Percentiles rank a stretch among this genome's conserved stretches.
These are phyloP conservation scores for Gobionotothen gibberifrons DNA, from an alignment of 2,797 vertebrate species.

Conservation along the genomic window DNA sequence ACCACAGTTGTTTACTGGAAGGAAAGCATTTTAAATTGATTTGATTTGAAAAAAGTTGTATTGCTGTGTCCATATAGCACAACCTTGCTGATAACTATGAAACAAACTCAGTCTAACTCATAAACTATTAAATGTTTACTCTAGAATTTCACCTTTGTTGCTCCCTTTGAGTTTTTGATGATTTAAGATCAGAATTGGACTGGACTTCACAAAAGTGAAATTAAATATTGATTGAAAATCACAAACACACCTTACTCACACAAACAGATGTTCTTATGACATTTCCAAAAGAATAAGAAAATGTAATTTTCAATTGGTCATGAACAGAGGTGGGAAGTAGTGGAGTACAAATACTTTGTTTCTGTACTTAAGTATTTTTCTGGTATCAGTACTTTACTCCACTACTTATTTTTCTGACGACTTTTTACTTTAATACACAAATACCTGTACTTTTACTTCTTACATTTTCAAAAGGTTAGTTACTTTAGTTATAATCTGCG, in stretches of 20 bases:
- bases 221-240: conserved; percentile 67
- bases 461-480: too few relatives aligned
- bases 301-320: conserved; percentile 5
- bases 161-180: conserved; percentile 43
- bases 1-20: conserved; percentile 19
- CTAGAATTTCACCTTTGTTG: conserved; percentile 33
- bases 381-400: too few relatives aligned
- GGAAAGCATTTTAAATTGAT: conserved; percentile 24
- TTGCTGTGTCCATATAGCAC: conserved; percentile 5
- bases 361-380: too few relatives aligned
- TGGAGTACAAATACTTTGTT: too few relatives aligned
- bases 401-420: too few relatives aligned
- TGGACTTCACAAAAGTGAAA: conserved; percentile 62
- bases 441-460: too few relatives aligned
- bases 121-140: conserved; percentile 57
- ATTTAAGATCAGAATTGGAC: conserved; percentile 54
- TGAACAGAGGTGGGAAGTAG: not conserved
- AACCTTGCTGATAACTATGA: conserved; percentile 37
- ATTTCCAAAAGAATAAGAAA: conserved; percentile 30
- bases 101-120: conserved; percentile 35
- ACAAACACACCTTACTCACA: conserved; percentile 41
- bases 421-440: too few relatives aligned
- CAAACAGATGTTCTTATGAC: conserved; percentile 39
- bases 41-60: conserved; percentile 27
- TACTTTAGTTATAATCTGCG: too few relatives aligned